Conservation (phyloP, 30 jellyfish, hydroid and myxozoan genomes). For the Chironex yamaguchii region DNA sequence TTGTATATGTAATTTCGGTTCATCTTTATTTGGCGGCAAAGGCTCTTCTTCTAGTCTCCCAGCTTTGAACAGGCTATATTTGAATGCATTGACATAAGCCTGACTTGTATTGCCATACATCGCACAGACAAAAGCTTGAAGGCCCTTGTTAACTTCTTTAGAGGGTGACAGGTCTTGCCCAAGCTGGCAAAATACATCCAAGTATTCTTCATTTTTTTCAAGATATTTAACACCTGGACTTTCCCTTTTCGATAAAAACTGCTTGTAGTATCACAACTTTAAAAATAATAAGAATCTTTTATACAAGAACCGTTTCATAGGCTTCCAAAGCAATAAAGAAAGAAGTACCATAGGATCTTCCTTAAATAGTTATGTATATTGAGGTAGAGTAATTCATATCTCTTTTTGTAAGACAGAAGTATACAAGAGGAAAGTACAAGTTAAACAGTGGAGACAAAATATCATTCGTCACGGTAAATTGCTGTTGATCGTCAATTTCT, state of each 20-base stretch:
- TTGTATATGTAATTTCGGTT: conserved; percentile 30
- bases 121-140: conserved; percentile 7
- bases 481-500: too few species aligned
- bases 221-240: neutral
- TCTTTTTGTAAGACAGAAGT: neutral
- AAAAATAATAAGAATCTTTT: neutral
- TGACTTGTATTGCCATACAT: conserved; percentile 24
- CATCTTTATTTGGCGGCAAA: conserved; percentile 33
- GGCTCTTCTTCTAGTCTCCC: conserved; percentile 20
- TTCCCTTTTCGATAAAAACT: conserved; percentile 41
- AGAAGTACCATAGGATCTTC: too few species aligned
- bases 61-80: conserved; percentile 11
- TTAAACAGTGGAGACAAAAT: too few species aligned
- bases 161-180: neutral
- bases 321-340: too few species aligned
- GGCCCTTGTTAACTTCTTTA: neutral
- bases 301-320: neutral
- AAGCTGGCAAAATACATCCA: conserved; percentile 23
- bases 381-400: conserved; percentile 1
- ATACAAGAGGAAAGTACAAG: too few species aligned
- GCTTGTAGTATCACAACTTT: conserved; percentile 33
- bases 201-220: neutral
- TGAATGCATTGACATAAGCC: conserved; percentile 6
- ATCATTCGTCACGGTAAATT: too few species aligned
- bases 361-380: too few species aligned